These are phyloP conservation scores for Paradoxurus hermaphroditus DNA, from an alignment of 2,113 vertebrate species.

Conservation along the genomic window DNA sequence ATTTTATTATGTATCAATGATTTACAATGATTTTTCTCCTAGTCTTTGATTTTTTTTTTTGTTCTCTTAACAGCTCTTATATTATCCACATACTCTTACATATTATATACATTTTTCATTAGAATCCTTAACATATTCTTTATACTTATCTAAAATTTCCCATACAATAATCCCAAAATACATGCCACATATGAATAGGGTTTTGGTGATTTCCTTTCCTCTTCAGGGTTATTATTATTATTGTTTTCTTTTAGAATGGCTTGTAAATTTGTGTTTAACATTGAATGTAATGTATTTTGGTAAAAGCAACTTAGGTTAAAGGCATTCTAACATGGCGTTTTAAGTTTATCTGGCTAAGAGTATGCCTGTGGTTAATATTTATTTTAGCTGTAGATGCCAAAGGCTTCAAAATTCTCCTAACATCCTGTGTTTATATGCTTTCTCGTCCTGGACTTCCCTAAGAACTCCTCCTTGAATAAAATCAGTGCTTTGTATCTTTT, in stretches of 20 bases:
- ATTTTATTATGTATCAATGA: background rate
- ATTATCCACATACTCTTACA: background rate
- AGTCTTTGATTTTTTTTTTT: background rate
- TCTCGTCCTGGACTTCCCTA: background rate
- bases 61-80: background rate
- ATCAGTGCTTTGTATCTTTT: background rate
- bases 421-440: background rate
- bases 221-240: background rate
- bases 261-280: background rate
- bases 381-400: background rate
- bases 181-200: background rate
- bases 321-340: background rate
- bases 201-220: background rate
- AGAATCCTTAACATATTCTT: background rate
- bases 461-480: background rate
- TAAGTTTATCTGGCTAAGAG: background rate
- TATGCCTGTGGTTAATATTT: background rate
- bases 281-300: background rate
- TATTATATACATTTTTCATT: background rate
- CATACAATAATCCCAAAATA: background rate
- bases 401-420: background rate
- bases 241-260: background rate
- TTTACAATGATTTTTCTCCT: background rate
- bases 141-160: background rate
- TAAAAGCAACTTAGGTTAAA: background rate